Percentiles rank a stretch among this genome's conserved stretches.
phyloP scores from a whole-genome alignment of 1,140 invertebrate genomes.

The Lepidurus packardi region DNA sequence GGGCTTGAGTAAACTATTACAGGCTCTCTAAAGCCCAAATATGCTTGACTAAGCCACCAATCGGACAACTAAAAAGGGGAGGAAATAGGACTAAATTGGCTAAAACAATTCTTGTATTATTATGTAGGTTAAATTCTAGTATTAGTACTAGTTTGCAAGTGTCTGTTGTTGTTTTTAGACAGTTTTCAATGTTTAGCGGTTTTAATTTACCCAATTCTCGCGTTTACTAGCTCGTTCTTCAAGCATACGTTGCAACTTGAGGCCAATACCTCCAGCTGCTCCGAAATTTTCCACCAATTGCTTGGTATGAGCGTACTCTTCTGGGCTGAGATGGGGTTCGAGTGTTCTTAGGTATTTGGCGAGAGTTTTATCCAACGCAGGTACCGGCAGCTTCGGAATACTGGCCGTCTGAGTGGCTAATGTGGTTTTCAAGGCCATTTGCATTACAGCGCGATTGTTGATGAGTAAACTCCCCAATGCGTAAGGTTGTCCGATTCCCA shows the following conservation, averaged over 20 bases:
- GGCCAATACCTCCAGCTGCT: conserved; percentile 54
- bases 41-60: conserved; percentile 53
- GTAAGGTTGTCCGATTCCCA: too few species aligned
- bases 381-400: conserved; percentile 41
- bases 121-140: background rate
- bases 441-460: too few species aligned
- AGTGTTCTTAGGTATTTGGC: conserved; percentile 52
- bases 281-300: conserved; percentile 61
- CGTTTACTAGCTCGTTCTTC: conserved; percentile 54
- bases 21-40: conserved; percentile 66
- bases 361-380: conserved; percentile 43
- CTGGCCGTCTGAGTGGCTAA: too few species aligned
- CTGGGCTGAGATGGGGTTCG: conserved; percentile 60
- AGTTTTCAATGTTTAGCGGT: background rate
- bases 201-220: conserved; percentile 59
- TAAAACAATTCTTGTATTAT: too few species aligned
- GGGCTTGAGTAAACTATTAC: conserved; percentile 72
- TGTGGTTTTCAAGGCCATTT: too few species aligned
- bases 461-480: too few species aligned
- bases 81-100: background rate
- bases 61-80: conserved; percentile 40
- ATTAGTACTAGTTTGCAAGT: background rate
- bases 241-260: conserved; percentile 60
- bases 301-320: conserved; percentile 62
- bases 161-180: too few species aligned